Base-by-base conservation (phyloP, 2,888 invertebrate genomes). In the Sphaeridia pumilis region DNA sequence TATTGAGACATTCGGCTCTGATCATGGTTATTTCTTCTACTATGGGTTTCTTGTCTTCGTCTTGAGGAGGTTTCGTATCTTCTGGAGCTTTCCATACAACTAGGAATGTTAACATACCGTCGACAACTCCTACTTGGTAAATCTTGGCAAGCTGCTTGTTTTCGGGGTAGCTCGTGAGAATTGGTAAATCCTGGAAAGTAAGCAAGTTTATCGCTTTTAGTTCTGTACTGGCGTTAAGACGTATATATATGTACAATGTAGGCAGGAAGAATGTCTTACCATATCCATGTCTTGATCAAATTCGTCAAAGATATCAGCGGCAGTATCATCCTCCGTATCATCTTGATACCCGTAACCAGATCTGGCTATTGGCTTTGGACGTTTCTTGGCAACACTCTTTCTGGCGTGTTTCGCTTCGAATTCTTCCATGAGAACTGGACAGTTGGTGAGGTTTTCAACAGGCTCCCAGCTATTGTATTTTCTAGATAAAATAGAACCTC, bases 381-480 rank as follows among this genome's bases (percentile, higher is more conserved):
- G n/a, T n/a, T 46, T 52, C 25, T 38, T 36, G 1, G 34, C 43
- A 4, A 14, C 36, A 5, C n/a, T n/a, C n/a, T n/a, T n/a, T n/a
- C n/a, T 24, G 3, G 36, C 38, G 7, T 26, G 20, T 38, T 26
- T 48, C 12, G 41, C 34, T 17, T 56, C 52, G 36, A 51, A 61
- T 10, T 27, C 52, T 20, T 55, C 41, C 17, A 61, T 26, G 7
- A 61, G n/a, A 12, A 54, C 26, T 5, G 45, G 21, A 41, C 62
- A 62, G 1, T 58, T 58, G 27, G 43, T 35, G 10, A 62, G 35
- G 49, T 62, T 46, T 4, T 46, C 44, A 5, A 56, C 21, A 0
- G 62, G 62, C 31, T 60, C 60, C 57, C 60, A 60, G 5, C 53
- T 57, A 34, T 60, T 57, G 1, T 46, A 28, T n/a, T n/a, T n/a